phyloP scores from a whole-genome alignment of 2,113 vertebrate species.

The Laticauda colubrina region DNA sequence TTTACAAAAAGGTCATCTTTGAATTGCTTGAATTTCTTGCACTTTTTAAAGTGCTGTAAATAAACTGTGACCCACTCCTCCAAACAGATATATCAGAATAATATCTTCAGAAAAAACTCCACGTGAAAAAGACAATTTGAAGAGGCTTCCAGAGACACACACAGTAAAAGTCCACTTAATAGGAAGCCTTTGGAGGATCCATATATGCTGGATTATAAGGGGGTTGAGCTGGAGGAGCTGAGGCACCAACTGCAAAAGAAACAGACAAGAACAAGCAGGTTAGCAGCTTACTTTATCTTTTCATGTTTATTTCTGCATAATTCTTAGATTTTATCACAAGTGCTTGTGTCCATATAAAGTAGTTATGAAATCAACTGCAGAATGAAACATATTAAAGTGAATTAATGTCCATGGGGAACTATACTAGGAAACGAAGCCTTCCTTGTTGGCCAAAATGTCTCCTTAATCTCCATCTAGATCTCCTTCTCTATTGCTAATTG shows the following conservation, averaged over 20 bases:
- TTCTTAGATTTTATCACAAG: neutral
- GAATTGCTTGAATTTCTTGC: neutral
- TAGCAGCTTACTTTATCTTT: neutral
- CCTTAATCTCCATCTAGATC: neutral
- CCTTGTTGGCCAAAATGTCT: neutral
- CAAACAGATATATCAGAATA: constrained; percentile 20
- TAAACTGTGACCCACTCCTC: constrained; percentile 13
- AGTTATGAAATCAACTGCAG: neutral
- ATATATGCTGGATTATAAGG: constrained; percentile 89
- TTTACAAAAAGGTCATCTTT: neutral
- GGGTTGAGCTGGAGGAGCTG: constrained; percentile 68
- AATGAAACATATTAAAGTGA: neutral
- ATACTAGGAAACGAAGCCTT: neutral
- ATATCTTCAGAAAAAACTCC: constrained; percentile 48
- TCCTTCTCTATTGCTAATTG: neutral
- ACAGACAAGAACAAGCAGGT: neutral
- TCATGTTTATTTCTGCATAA: neutral
- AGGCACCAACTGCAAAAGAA: constrained; percentile 65
- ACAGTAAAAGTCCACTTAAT: constrained; percentile 50
- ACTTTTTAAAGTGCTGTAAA: neutral
- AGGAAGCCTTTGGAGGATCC: constrained; percentile 72
- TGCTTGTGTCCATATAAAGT: neutral
- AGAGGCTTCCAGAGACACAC: constrained; percentile 34
- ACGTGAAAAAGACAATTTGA: constrained; percentile 10
- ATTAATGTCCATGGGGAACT: neutral